Evolutionary conservation across 2,888 invertebrate species (phyloP).

Genomic region (Myopa tessellatipennis): DNA sequence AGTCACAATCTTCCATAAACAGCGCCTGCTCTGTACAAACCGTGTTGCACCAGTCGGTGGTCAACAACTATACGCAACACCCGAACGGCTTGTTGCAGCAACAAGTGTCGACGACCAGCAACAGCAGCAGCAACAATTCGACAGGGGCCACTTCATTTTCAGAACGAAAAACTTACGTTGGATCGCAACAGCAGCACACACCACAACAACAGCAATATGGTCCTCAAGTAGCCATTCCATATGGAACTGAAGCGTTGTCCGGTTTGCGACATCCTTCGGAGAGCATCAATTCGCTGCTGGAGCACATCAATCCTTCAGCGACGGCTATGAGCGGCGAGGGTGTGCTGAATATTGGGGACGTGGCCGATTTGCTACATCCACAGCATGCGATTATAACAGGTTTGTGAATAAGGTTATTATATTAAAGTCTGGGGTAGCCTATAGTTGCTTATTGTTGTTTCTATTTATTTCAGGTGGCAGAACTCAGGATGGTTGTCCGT

Average conservation of each 20-base stretch:
- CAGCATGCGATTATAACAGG: slow-evolving; percentile 91
- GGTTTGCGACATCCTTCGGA: slow-evolving; percentile 54
- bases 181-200: slow-evolving; percentile 44
- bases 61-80: slow-evolving; percentile 44
- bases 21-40: slow-evolving; percentile 66
- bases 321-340: slow-evolving; percentile 62
- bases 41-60: slow-evolving; percentile 62
- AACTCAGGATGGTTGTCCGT: slow-evolving; percentile 91
- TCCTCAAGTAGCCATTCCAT: slow-evolving; percentile 45
- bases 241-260: slow-evolving; percentile 56
- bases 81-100: slow-evolving; percentile 50
- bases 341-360: slow-evolving; percentile 71
- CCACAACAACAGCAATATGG: slow-evolving; percentile 45
- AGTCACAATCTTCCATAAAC: slow-evolving; percentile 67
- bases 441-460: slow-evolving; percentile 1
- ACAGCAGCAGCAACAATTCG: slow-evolving; percentile 50
- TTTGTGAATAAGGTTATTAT: slow-evolving; percentile 59
- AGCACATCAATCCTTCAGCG: slow-evolving; percentile 61
- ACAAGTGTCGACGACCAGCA: slow-evolving; percentile 54
- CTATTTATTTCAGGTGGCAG: slow-evolving; percentile 74
- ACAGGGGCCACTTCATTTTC: slow-evolving; percentile 28
- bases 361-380: slow-evolving; percentile 86
- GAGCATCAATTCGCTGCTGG: slow-evolving; percentile 62
- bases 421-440: background rate
- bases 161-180: slow-evolving; percentile 3